A percentile compares a stretch with the other conserved stretches of the same genome.
These are phyloP conservation scores for Noctua pronuba DNA, from an alignment of 2,888 invertebrate genomes.

Conservation along the genomic window DNA sequence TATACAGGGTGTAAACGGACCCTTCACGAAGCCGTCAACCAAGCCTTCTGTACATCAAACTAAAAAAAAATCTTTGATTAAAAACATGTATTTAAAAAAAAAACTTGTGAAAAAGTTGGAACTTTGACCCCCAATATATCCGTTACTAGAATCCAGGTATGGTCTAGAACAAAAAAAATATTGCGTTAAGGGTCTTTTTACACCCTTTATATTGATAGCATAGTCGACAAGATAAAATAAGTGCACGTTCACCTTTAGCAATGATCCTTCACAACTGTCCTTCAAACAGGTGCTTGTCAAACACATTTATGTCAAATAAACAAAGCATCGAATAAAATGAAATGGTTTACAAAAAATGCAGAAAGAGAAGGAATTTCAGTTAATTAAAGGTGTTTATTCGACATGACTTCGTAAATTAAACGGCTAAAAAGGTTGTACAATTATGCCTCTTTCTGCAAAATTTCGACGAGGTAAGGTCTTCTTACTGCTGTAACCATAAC, in stretches of 20 bases:
- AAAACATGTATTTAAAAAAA: too few relatives aligned
- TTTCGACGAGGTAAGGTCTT: constrained; percentile 80
- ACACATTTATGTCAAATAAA: constrained; percentile 23
- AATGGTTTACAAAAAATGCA: constrained; percentile 1
- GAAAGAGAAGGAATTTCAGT: constrained; percentile 10
- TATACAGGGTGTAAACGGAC: too few relatives aligned
- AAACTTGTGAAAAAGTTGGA: too few relatives aligned
- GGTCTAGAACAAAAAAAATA: too few relatives aligned
- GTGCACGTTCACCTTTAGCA: background rate
- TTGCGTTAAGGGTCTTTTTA: too few relatives aligned
- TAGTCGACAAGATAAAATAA: background rate
- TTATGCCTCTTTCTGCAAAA: constrained; percentile 84
- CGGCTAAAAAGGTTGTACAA: constrained; percentile 15
- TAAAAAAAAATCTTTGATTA: too few relatives aligned
- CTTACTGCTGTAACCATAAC: constrained; percentile 26
- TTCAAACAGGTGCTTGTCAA: constrained; percentile 26
- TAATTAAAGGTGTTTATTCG: constrained; percentile 9
- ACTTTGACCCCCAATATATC: too few relatives aligned
- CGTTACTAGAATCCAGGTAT: too few relatives aligned
- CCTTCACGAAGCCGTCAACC: too few relatives aligned
- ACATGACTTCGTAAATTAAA: constrained; percentile 50
- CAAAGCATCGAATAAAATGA: constrained; percentile 1
- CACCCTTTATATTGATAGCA: too few relatives aligned
- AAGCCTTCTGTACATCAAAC: too few relatives aligned
- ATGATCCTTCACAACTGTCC: background rate